A percentile compares a stretch with the other conserved stretches of the same genome.
phyloP scores from a whole-genome alignment of 1,140 invertebrate species.

The Psilanteris sp. region DNA sequence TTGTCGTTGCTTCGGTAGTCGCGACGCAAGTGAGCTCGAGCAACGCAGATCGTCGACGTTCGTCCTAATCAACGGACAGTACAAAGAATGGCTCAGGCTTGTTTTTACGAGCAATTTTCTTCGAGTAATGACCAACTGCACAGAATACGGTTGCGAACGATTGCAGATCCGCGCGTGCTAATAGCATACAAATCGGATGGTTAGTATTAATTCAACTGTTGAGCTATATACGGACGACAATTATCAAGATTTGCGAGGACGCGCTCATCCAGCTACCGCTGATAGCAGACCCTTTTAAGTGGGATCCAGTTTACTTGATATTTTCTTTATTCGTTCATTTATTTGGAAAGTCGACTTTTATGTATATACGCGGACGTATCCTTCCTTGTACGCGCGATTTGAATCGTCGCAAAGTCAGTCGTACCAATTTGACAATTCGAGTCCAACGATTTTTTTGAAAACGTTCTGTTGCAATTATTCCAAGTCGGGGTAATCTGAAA shows the following conservation, averaged over 20 bases:
- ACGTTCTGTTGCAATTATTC: too few relatives aligned
- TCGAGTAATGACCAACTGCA: conserved; percentile 70
- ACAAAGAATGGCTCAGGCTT: conserved; percentile 67
- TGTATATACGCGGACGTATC: too few relatives aligned
- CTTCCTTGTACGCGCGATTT: not conserved
- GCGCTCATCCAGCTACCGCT: conserved; percentile 18
- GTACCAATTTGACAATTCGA: too few relatives aligned
- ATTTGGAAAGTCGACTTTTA: too few relatives aligned
- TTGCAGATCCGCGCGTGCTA: conserved; percentile 72
- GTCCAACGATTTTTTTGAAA: too few relatives aligned
- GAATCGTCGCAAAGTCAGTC: too few relatives aligned
- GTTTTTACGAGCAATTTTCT: conserved; percentile 74
- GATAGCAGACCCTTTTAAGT: conserved; percentile 46
- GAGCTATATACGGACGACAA: conserved; percentile 63
- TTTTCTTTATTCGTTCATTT: conserved; percentile 45
- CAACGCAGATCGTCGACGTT: conserved; percentile 44
- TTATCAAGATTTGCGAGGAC: conserved; percentile 63
- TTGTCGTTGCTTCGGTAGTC: not conserved
- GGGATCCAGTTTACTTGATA: conserved; percentile 58
- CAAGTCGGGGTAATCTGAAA: too few relatives aligned
- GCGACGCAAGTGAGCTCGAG: conserved; percentile 12
- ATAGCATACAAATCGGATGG: conserved; percentile 74
- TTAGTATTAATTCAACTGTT: conserved; percentile 68
- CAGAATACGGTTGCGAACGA: conserved; percentile 71
- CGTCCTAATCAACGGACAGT: conserved; percentile 60